Conservation (phyloP, 2,888 invertebrate genomes). For the Seira musarum region DNA sequence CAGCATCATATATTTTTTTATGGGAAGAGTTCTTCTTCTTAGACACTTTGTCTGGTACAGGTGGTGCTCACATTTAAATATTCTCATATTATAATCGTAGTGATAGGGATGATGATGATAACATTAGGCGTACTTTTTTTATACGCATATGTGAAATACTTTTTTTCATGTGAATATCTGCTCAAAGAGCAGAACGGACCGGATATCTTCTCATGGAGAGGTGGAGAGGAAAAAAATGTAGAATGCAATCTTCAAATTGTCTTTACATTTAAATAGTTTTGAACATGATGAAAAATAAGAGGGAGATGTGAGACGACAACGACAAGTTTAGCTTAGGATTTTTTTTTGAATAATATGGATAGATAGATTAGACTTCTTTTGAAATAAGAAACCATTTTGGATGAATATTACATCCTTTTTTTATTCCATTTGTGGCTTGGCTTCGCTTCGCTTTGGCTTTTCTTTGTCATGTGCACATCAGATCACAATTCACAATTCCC, state of each 20-base stretch:
- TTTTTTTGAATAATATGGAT: conserved; percentile 2
- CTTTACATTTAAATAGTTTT: conserved; percentile 26
- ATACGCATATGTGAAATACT: not conserved
- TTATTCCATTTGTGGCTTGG: conserved; percentile 14
- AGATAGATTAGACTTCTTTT: no score
- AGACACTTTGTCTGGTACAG: conserved; percentile 7
- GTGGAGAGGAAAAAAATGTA: conserved; percentile 37
- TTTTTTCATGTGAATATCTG: conserved; percentile 3
- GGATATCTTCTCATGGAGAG: conserved; percentile 50
- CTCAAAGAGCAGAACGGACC: conserved; percentile 53
- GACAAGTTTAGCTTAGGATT: not conserved
- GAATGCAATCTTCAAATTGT: conserved; percentile 29
- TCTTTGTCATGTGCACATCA: not conserved
- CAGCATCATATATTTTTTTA: not conserved
- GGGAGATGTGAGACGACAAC: not conserved
- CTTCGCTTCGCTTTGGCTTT: no score
- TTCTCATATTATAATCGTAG: not conserved
- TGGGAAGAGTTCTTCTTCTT: not conserved
- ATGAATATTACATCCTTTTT: no score
- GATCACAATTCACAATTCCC: not conserved
- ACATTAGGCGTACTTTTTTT: conserved; percentile 7
- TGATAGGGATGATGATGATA: not conserved
- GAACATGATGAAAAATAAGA: not conserved
- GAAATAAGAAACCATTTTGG: no score
- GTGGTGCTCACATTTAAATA: conserved; percentile 1